Conservation (phyloP, 2,113 vertebrate genomes). For the Oryzias woworae region DNA sequence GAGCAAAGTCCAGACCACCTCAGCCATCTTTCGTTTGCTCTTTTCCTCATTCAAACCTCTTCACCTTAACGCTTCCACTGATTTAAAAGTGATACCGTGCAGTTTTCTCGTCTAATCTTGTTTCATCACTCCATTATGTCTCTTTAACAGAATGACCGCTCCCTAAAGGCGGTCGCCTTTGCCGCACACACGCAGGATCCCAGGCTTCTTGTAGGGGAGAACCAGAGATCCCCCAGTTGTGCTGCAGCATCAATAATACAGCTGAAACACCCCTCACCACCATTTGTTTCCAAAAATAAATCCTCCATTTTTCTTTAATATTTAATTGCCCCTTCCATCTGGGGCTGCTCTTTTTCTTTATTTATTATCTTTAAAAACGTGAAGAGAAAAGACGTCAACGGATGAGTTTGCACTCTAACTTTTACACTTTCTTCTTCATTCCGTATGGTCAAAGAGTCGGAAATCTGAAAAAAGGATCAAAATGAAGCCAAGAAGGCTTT, state of each 20-base stretch:
- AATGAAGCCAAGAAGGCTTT: too few relatives aligned
- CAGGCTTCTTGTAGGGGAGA: slow-evolving; percentile 39
- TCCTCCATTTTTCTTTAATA: slow-evolving; percentile 68
- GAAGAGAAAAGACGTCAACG: slow-evolving; percentile 42
- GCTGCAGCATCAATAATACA: slow-evolving; percentile 75
- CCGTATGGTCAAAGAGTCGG: slow-evolving; percentile 3
- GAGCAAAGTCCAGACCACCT: slow-evolving; percentile 30
- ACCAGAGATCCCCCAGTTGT: slow-evolving; percentile 42
- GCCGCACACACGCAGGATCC: slow-evolving; percentile 5
- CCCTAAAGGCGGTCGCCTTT: slow-evolving; percentile 19
- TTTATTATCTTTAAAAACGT: slow-evolving; percentile 48
- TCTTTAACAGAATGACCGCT: slow-evolving; percentile 41
- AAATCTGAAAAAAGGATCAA: too few relatives aligned
- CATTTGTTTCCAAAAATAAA: slow-evolving; percentile 69
- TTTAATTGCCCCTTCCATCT: slow-evolving; percentile 63
- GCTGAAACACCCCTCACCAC: slow-evolving; percentile 40
- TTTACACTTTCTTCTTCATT: slow-evolving; percentile 22
- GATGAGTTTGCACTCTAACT: slow-evolving; percentile 20
- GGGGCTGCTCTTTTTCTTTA: slow-evolving; percentile 19
- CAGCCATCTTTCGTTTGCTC: slow-evolving; percentile 4
- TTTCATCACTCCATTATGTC: slow-evolving; percentile 25
- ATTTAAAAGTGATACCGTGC: slow-evolving; percentile 21
- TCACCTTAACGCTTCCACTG: background rate
- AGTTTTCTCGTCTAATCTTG: slow-evolving; percentile 18
- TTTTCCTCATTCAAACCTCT: slow-evolving; percentile 1